phyloP scores from a whole-genome alignment of 2,888 invertebrate species.

The Metacarcinus magister region DNA sequence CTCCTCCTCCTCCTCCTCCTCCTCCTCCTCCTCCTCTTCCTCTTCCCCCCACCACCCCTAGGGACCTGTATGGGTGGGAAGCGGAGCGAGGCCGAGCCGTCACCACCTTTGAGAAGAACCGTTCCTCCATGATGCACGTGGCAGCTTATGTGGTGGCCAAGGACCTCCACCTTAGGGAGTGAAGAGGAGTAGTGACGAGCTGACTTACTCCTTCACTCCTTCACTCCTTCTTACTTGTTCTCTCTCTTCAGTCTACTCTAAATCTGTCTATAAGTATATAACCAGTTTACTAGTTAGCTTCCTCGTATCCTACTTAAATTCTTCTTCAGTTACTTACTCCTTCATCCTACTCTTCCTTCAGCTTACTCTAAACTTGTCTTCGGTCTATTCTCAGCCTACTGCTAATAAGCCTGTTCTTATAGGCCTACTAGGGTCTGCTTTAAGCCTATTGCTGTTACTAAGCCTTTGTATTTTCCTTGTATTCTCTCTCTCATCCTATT shows the following conservation, averaged over 20 bases:
- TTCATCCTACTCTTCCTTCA: too few relatives aligned
- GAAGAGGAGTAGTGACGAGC: background rate
- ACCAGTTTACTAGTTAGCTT: too few relatives aligned
- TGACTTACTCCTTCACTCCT: background rate
- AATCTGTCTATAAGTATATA: too few relatives aligned
- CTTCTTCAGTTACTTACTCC: too few relatives aligned
- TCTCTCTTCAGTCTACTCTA: background rate
- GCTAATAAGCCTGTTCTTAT: too few relatives aligned
- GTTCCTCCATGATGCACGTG: constrained; percentile 93
- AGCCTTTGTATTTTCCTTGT: too few relatives aligned
- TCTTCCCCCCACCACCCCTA: constrained; percentile 82
- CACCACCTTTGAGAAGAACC: constrained; percentile 89
- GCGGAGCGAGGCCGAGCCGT: constrained; percentile 89
- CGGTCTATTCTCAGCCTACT: too few relatives aligned
- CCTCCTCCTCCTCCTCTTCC: background rate
- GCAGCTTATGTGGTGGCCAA: constrained; percentile 90
- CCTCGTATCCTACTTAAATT: too few relatives aligned
- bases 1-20: background rate
- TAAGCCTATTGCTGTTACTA: too few relatives aligned
- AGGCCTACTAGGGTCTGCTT: too few relatives aligned
- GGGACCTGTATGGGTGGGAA: constrained; percentile 92
- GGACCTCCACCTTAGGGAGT: constrained; percentile 88
- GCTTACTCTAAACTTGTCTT: too few relatives aligned
- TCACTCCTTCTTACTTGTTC: background rate
- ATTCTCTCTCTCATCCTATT: too few relatives aligned